Percentiles rank a stretch among this genome's conserved stretches.
These are phyloP conservation scores for Microcebus tavaratra DNA, from an alignment of 2,113 vertebrate species.

Conservation along the genomic window DNA sequence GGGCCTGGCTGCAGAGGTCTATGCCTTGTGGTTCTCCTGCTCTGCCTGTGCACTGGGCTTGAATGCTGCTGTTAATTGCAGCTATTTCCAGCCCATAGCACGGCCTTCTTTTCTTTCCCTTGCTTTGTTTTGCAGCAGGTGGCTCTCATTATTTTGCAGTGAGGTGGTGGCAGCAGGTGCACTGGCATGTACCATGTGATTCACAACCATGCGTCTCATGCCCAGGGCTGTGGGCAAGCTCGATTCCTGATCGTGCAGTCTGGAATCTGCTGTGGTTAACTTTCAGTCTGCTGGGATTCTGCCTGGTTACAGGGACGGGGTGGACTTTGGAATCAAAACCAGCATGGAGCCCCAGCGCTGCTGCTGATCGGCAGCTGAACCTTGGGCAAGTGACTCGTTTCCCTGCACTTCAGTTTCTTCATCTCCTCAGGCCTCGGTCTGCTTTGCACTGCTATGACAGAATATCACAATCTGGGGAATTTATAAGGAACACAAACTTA, in stretches of 20 bases:
- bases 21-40: background rate
- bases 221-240: background rate
- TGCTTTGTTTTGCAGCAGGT: conserved; percentile 71
- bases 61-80: conserved; percentile 60
- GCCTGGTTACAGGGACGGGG: background rate
- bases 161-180: background rate
- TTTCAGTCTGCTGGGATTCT: background rate
- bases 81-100: conserved; percentile 56
- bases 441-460: background rate
- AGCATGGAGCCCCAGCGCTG: background rate
- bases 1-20: background rate
- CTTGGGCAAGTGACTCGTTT: background rate
- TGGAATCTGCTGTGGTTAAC: background rate
- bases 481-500: background rate
- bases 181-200: background rate
- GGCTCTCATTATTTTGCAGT: conserved; percentile 49
- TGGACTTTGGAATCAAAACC: background rate
- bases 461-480: background rate
- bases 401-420: background rate
- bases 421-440: background rate
- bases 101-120: conserved; percentile 50
- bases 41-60: conserved; percentile 47
- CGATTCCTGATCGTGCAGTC: background rate
- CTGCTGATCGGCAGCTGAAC: background rate
- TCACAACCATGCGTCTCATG: background rate